phyloP scores from a whole-genome alignment of 2,888 invertebrate genomes.

The Meliscaeva auricollis region DNA sequence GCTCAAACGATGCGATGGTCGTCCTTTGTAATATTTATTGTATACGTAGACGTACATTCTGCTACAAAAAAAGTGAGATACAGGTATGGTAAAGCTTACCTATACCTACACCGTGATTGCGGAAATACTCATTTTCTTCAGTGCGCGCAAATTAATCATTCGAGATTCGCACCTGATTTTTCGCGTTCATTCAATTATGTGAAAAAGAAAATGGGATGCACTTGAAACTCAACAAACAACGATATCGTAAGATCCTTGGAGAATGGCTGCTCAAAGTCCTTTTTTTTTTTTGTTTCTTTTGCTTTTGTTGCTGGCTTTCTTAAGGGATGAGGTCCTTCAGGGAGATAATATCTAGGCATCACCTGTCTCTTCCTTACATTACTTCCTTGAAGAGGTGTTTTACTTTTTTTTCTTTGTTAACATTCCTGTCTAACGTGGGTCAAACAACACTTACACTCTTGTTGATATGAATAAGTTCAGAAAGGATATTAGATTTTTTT shows the following conservation, averaged over 20 bases:
- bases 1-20: constrained; percentile 25
- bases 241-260: constrained; percentile 15
- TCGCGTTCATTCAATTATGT: constrained; percentile 44
- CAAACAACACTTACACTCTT: constrained; percentile 18
- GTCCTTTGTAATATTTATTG: constrained; percentile 24
- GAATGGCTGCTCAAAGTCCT: constrained; percentile 27
- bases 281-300: constrained; percentile 9
- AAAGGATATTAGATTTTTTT: too few relatives aligned
- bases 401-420: constrained; percentile 14
- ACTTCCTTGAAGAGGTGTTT: constrained; percentile 34
- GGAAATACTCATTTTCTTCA: constrained; percentile 48
- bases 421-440: constrained; percentile 37
- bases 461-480: background rate
- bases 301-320: background rate
- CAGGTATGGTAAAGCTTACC: background rate
- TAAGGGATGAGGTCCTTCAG: constrained; percentile 14
- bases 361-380: constrained; percentile 53
- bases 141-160: constrained; percentile 61
- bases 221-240: constrained; percentile 46
- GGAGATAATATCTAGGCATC: constrained; percentile 58
- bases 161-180: constrained; percentile 62
- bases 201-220: constrained; percentile 54
- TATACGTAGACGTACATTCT: background rate
- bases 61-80: constrained; percentile 12
- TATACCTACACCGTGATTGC: constrained; percentile 29